Conservation (phyloP, 2,113 vertebrate genomes). For the Oceanites oceanicus region DNA sequence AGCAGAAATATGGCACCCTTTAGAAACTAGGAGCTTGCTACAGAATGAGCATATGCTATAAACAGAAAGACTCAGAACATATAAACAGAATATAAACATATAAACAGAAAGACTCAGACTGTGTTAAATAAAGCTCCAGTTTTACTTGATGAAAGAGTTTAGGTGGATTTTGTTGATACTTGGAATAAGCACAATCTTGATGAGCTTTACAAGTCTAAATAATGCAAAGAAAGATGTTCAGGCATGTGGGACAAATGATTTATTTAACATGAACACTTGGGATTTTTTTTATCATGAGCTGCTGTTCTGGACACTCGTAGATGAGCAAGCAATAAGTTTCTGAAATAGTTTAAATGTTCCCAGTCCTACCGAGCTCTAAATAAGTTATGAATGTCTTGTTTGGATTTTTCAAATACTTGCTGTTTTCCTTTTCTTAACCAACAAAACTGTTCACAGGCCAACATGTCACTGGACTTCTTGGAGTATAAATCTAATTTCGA, state of each 20-base stretch:
- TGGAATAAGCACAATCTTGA: not conserved
- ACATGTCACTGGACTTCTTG: conserved; percentile 92
- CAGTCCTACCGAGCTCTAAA: not conserved
- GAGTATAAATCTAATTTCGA: conserved; percentile 87
- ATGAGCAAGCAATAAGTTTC: not conserved
- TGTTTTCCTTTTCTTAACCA: not conserved
- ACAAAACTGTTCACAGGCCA: conserved; percentile 80
- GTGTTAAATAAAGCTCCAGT: not conserved
- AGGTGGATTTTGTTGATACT: not conserved
- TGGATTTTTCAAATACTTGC: not conserved
- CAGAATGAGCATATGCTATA: not conserved
- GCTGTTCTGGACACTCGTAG: not conserved
- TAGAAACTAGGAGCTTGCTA: not conserved
- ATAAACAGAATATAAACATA: no score
- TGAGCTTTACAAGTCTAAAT: not conserved
- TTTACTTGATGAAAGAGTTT: not conserved
- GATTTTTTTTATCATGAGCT: not conserved
- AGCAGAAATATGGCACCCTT: not conserved
- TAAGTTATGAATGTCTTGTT: not conserved
- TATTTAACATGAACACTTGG: not conserved
- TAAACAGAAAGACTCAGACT: not conserved
- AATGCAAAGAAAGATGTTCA: not conserved
- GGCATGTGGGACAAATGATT: not conserved
- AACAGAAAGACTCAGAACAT: not conserved
- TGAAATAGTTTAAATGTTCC: not conserved